These are phyloP conservation scores for Reticulitermes lucifugus DNA, from an alignment of 2,888 invertebrate species.

Conservation along the genomic window DNA sequence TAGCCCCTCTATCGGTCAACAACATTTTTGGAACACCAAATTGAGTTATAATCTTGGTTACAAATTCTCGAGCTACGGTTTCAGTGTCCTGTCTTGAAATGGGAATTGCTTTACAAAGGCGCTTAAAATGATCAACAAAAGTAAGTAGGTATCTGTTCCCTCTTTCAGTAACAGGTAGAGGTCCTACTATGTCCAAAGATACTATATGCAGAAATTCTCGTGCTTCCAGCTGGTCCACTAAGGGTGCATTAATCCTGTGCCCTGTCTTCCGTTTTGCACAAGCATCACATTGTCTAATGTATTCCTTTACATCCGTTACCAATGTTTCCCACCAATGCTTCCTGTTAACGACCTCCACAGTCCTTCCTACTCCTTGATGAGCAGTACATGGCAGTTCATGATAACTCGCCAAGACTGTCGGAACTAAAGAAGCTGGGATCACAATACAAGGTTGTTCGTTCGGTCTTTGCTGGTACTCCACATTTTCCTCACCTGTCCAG, in stretches of 20 bases:
- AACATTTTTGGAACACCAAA: constrained; percentile 52
- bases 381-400: not conserved
- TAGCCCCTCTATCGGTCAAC: constrained; percentile 55
- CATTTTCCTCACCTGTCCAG: too few species aligned
- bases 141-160: constrained; percentile 55
- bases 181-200: constrained; percentile 53
- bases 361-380: constrained; percentile 3
- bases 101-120: constrained; percentile 54
- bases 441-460: too few species aligned
- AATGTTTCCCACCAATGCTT: constrained; percentile 9
- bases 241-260: too few species aligned
- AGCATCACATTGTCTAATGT: not conserved
- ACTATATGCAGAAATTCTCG: not conserved
- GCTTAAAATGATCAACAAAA: constrained; percentile 52
- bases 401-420: too few species aligned
- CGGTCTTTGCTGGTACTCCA: too few species aligned
- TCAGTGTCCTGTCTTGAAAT: constrained; percentile 53
- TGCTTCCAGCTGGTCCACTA: not conserved
- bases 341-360: not conserved
- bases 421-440: too few species aligned
- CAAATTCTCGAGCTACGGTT: constrained; percentile 51
- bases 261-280: not conserved
- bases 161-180: constrained; percentile 48
- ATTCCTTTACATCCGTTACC: not conserved
- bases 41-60: constrained; percentile 52